Conservation (phyloP, 2,888 invertebrate genomes). For the Eupithecia tripunctaria region DNA sequence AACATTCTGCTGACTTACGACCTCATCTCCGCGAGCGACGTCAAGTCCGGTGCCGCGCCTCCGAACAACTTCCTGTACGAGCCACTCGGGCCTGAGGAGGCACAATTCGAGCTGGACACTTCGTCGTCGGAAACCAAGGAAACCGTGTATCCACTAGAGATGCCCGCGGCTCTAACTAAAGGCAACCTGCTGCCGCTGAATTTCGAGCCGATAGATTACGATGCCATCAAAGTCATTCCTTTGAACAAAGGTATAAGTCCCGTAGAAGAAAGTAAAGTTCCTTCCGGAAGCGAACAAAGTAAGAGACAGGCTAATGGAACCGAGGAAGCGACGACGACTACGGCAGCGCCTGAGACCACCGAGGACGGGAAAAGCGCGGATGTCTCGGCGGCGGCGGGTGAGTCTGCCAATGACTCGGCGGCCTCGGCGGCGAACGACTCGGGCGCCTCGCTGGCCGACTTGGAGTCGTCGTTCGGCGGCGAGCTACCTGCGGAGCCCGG, state of each 20-base stretch:
- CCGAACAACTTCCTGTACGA: slow-evolving; percentile 67
- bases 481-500: slow-evolving; percentile 83
- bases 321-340: slow-evolving; percentile 48
- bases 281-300: slow-evolving; percentile 60
- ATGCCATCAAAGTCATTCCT: slow-evolving; percentile 76
- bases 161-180: slow-evolving; percentile 69
- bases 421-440: slow-evolving; percentile 79
- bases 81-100: slow-evolving; percentile 66
- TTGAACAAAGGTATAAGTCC: slow-evolving; percentile 71
- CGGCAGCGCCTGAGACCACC: slow-evolving; percentile 43
- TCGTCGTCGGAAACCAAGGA: slow-evolving; percentile 71
- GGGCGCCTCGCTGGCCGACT: slow-evolving; percentile 85
- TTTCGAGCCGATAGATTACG: slow-evolving; percentile 75
- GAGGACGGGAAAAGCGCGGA: slow-evolving; percentile 51
- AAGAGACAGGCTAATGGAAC: slow-evolving; percentile 68
- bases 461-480: slow-evolving; percentile 92
- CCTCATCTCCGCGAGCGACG: slow-evolving; percentile 64
- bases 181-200: slow-evolving; percentile 52
- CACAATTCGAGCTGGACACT: slow-evolving; percentile 73
- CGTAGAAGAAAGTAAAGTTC: slow-evolving; percentile 58
- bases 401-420: slow-evolving; percentile 56
- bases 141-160: slow-evolving; percentile 65
- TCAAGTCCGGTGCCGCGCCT: slow-evolving; percentile 53
- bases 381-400: neutral
- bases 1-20: slow-evolving; percentile 76